A percentile compares a stretch with the other conserved stretches of the same genome.
phyloP scores from a whole-genome alignment of 2,113 vertebrate species.

The Thunnus thynnus region DNA sequence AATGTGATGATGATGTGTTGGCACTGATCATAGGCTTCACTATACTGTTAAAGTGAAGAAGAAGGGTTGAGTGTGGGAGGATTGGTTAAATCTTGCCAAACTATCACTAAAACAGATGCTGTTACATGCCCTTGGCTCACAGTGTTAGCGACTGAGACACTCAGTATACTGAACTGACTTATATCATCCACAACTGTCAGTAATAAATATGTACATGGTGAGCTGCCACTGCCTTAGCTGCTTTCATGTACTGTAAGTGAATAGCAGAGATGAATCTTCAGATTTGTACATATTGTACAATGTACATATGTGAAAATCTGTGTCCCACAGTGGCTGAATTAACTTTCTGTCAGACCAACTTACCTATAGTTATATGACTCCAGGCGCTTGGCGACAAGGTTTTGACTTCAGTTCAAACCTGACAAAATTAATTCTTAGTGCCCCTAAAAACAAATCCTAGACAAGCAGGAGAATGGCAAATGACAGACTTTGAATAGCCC shows the following conservation, averaged over 20 bases:
- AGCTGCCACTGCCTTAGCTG: neutral
- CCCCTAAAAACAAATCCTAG: slow-evolving; percentile 23
- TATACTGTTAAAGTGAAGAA: neutral
- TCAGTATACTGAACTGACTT: slow-evolving; percentile 8
- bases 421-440: slow-evolving; percentile 50
- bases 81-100: slow-evolving; percentile 15
- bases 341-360: slow-evolving; percentile 23
- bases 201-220: slow-evolving; percentile 1
- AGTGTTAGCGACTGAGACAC: slow-evolving; percentile 2
- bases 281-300: neutral
- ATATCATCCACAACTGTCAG: slow-evolving; percentile 17
- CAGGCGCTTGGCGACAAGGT: slow-evolving; percentile 26
- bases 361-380: slow-evolving; percentile 18
- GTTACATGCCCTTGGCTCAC: slow-evolving; percentile 12
- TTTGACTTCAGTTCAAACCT: slow-evolving; percentile 30
- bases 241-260: slow-evolving; percentile 3
- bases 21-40: neutral
- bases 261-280: neutral
- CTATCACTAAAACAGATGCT: slow-evolving; percentile 16
- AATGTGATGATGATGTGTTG: slow-evolving; percentile 11
- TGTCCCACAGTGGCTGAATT: slow-evolving; percentile 14
- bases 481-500: slow-evolving; percentile 45
- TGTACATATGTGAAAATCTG: slow-evolving; percentile 13
- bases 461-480: slow-evolving; percentile 48
- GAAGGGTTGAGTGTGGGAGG: neutral